phyloP scores from a whole-genome alignment of 2,888 invertebrate genomes.

The Eretmocerus hayati region DNA sequence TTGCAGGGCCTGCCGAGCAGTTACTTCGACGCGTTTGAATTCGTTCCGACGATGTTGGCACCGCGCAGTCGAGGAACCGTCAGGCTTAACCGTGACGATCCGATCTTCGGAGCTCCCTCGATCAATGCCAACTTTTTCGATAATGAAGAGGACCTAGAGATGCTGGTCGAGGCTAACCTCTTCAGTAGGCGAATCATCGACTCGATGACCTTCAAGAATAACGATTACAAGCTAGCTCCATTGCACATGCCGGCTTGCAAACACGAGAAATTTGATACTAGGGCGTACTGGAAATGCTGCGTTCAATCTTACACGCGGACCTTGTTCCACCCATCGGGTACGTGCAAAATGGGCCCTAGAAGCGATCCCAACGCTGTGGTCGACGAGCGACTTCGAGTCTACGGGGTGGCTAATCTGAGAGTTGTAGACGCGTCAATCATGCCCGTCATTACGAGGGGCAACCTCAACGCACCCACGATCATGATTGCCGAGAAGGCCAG shows the following conservation, averaged over 20 bases:
- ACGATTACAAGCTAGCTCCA: neutral
- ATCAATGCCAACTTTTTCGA: neutral
- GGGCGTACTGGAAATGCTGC: conserved; percentile 68
- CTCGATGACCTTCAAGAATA: neutral
- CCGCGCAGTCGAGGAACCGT: neutral
- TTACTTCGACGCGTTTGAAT: conserved; percentile 43
- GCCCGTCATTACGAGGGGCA: conserved; percentile 51
- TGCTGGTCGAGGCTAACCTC: neutral
- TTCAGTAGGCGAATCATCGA: neutral
- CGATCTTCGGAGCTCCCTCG: neutral
- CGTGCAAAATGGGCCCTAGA: conserved; percentile 48
- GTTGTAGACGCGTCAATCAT: conserved; percentile 55
- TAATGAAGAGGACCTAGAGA: neutral
- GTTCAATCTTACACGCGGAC: conserved; percentile 63
- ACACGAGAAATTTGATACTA: conserved; percentile 45
- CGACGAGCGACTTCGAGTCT: conserved; percentile 46
- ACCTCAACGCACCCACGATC: conserved; percentile 51
- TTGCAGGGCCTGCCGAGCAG: conserved; percentile 38
- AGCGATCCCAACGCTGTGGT: conserved; percentile 49
- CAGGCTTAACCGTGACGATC: neutral
- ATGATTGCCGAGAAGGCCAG: conserved; percentile 56
- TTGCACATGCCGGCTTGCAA: neutral
- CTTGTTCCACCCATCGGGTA: conserved; percentile 52
- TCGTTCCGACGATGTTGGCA: neutral
- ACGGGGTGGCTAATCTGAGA: conserved; percentile 49